A percentile compares a stretch with the other conserved stretches of the same genome.
These are phyloP conservation scores for Eucera pruinosa DNA, from an alignment of 2,888 invertebrate genomes.

Conservation along the genomic window DNA sequence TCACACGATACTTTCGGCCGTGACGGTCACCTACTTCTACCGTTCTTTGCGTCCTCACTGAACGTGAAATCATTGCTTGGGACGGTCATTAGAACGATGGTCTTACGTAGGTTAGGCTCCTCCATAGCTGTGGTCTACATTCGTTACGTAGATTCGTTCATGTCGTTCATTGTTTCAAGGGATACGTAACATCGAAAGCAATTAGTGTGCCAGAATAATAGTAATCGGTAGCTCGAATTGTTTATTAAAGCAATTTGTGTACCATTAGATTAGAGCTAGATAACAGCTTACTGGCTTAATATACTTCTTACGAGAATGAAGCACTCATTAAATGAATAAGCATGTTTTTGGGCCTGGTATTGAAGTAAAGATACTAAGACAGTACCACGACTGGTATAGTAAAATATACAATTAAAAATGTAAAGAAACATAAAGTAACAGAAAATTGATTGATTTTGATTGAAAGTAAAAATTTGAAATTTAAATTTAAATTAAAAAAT, in stretches of 20 bases:
- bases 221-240: conserved; percentile 16
- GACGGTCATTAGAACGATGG: conserved; percentile 6
- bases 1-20: conserved; percentile 61
- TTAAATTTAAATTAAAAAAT: no score
- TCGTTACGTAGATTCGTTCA: conserved; percentile 25
- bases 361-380: no score
- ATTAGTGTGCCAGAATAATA: conserved; percentile 14
- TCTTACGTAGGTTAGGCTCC: neutral
- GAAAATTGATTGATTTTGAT: no score
- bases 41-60: neutral
- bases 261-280: neutral
- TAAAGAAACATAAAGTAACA: no score
- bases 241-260: conserved; percentile 23
- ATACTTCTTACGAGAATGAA: neutral
- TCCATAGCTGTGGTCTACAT: conserved; percentile 14
- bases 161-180: conserved; percentile 25
- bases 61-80: conserved; percentile 19
- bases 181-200: conserved; percentile 23
- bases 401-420: no score
- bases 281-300: neutral
- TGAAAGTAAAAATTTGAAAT: no score
- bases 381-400: no score
- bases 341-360: neutral
- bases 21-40: conserved; percentile 54
- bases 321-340: conserved; percentile 8